Base-by-base conservation (phyloP, 2,113 vertebrate genomes). In the Anas platyrhynchos region DNA sequence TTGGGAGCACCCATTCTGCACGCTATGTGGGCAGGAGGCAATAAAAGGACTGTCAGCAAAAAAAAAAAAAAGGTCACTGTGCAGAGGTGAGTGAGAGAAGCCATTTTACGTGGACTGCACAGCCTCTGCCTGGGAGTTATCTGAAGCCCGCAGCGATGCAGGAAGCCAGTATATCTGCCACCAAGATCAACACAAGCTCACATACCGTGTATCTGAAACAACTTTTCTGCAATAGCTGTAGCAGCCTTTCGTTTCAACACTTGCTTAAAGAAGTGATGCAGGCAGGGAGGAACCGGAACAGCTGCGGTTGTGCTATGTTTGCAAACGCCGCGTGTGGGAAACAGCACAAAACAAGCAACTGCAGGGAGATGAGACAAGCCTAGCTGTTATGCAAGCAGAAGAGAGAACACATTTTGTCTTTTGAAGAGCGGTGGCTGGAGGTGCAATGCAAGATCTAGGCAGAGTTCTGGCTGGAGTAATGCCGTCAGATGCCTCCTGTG, bases 221-320 rank as follows among this genome's bases (percentile, higher is more conserved):
- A 1, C 34, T 62, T 58, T 46, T 46, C 15, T 84, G 18, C 18
- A 29, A 7, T 3, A 82, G 74, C 25, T 77, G 6, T 1, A 15
- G 9, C 52, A 50, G 11, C 16, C 25, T 76, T 61, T n/a, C 16
- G 1, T 48, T 23, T 17, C 68, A 58, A 5, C 7, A 52, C 1
- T 13, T 0, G 0, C 69, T 58, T 41, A 0, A 12, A 48, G 58
- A 74, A 43, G 56, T 21, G 11, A 44, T 1, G 13, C 3, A 27
- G 50, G 63, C 3, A 4, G 52, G 74, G 74, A 69, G 86, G 84
- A 93, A 89, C 23, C 0, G 2, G 66, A 88, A 26, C 48, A 2
- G 4, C 9, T 89, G 89, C 6, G 89, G 82, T 83, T 41, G 81
- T 0, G 3, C 54, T 75, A 0, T 18, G 32, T 22, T 65, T 56